These are phyloP conservation scores for Drosophila lini DNA, from an alignment of 1,140 invertebrate genomes.

Conservation along the genomic window DNA sequence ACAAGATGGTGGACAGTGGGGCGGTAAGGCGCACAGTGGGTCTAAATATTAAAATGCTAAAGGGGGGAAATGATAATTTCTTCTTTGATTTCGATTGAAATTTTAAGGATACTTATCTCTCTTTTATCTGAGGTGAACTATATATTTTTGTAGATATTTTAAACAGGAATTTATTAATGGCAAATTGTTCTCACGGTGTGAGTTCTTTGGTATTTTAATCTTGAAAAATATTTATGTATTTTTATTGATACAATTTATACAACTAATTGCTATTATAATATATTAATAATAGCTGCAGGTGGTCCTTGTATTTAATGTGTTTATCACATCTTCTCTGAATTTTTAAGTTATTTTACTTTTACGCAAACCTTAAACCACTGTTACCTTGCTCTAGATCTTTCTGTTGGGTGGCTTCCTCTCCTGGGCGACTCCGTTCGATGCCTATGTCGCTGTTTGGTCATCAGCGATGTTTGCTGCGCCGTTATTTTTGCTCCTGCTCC, in stretches of 20 bases:
- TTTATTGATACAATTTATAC: not conserved
- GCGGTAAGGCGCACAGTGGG: conserved; percentile 26
- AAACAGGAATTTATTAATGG: not conserved
- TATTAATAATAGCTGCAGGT: too few species aligned
- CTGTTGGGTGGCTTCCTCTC: conserved; percentile 17
- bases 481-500: conserved; percentile 75
- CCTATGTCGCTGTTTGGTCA: conserved; percentile 68
- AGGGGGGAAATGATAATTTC: not conserved
- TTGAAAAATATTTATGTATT: not conserved
- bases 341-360: not conserved
- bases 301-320: too few species aligned
- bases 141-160: not conserved
- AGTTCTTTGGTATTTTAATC: not conserved
- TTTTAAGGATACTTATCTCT: too few species aligned
- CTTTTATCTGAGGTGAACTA: too few species aligned
- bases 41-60: not conserved
- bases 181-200: too few species aligned
- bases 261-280: not conserved
- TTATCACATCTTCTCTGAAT: not conserved
- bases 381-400: conserved; percentile 34
- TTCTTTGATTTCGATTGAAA: not conserved
- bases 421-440: conserved; percentile 44
- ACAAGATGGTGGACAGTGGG: conserved; percentile 52
- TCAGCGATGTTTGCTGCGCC: conserved; percentile 79
- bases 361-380: conserved; percentile 19